Percentiles rank a stretch among this genome's conserved stretches.
phyloP scores from a whole-genome alignment of 2,113 vertebrate species.

The Prionailurus viverrinus region DNA sequence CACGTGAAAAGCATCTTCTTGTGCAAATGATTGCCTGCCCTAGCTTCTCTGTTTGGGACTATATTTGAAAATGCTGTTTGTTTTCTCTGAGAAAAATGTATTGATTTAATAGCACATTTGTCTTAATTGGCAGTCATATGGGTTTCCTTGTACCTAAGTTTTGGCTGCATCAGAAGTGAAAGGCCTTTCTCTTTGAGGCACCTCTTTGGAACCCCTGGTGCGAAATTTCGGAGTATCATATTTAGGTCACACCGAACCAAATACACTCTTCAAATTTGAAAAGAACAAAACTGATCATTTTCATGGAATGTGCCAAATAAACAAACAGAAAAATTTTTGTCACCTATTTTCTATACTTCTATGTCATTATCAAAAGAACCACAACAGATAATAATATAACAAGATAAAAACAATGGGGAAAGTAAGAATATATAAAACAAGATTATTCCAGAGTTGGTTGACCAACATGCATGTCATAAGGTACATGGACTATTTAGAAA shows the following conservation, averaged over 20 bases:
- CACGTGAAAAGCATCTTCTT: neutral
- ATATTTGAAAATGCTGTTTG: neutral
- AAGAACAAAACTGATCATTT: neutral
- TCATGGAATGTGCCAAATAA: neutral
- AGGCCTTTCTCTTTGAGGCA: neutral
- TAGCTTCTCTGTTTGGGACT: neutral
- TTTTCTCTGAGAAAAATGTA: neutral
- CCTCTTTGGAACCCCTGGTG: neutral
- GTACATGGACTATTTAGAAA: neutral
- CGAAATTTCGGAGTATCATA: neutral
- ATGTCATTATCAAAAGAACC: neutral
- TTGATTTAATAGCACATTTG: neutral
- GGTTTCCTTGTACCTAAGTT: neutral
- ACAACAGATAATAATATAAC: neutral
- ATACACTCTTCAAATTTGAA: neutral
- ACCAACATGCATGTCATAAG: neutral
- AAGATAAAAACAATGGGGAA: constrained; percentile 15
- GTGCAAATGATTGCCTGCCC: neutral
- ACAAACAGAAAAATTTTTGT: constrained; percentile 10
- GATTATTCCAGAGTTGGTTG: neutral
- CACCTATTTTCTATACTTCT: neutral
- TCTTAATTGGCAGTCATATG: neutral
- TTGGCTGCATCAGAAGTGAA: neutral
- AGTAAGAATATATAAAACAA: neutral
- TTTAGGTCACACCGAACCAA: neutral